Conservation (phyloP, 1,140 invertebrate genomes). For the Homalodisca vitripennis region DNA sequence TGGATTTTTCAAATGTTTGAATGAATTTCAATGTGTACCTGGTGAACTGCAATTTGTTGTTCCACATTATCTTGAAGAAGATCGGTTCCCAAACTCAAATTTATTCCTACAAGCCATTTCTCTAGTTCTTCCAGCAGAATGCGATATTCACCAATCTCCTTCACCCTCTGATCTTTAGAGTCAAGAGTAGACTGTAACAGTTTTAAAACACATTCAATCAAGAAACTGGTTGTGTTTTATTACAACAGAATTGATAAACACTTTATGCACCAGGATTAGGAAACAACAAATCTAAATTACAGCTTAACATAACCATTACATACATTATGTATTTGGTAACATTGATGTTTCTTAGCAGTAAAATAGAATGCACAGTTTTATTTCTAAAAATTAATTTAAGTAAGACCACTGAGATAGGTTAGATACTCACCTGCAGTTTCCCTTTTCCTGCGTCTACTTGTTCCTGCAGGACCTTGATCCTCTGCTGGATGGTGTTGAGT, state of each 20-base stretch:
- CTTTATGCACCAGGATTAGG: too few species aligned
- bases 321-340: too few species aligned
- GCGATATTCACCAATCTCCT: slow-evolving; percentile 49
- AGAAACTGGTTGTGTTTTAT: too few species aligned
- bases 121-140: slow-evolving; percentile 48
- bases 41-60: neutral
- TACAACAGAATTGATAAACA: too few species aligned
- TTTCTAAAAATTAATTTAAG: too few species aligned
- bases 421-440: slow-evolving; percentile 7
- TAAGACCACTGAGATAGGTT: too few species aligned
- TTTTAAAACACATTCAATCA: too few species aligned
- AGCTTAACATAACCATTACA: too few species aligned
- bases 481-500: neutral
- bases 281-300: too few species aligned
- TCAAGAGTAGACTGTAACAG: slow-evolving; percentile 51
- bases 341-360: too few species aligned
- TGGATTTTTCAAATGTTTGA: too few species aligned
- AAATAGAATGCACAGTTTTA: too few species aligned
- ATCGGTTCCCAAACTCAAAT: slow-evolving; percentile 48
- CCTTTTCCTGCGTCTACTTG: neutral
- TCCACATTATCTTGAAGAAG: slow-evolving; percentile 43
- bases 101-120: slow-evolving; percentile 49
- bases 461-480: neutral
- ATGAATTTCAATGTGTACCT: neutral
- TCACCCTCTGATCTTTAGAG: slow-evolving; percentile 43